Evolutionary conservation across 2,113 vertebrate species (phyloP).

Genomic region (Microtus montanus): DNA sequence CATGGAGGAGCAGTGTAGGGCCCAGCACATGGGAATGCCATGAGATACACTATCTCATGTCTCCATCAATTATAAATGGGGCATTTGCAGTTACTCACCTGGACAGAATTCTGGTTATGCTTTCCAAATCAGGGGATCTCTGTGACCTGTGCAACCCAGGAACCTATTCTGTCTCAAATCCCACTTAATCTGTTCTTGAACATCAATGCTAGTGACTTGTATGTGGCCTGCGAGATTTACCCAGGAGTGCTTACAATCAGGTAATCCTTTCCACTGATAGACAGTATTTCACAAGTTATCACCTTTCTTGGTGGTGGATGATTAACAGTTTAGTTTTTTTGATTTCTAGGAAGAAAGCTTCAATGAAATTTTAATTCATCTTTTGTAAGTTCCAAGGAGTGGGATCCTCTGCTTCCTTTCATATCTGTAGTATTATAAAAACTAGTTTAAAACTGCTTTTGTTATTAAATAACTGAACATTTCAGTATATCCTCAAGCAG

Average conservation of each 20-base stretch:
- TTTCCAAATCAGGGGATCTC: not conserved
- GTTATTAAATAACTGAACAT: not conserved
- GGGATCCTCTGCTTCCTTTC: not conserved
- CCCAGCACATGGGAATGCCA: not conserved
- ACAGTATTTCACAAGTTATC: not conserved
- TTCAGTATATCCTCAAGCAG: not conserved
- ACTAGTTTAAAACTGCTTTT: not conserved
- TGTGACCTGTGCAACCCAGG: not conserved
- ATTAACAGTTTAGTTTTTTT: constrained; percentile 1
- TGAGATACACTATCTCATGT: not conserved
- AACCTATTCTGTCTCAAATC: not conserved
- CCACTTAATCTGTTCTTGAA: not conserved
- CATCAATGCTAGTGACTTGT: not conserved
- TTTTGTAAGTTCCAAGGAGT: not conserved
- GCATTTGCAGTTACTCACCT: not conserved
- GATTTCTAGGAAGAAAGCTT: not conserved
- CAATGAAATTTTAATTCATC: not conserved
- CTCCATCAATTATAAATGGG: not conserved
- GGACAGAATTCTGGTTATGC: not conserved
- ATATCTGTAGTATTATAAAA: not conserved
- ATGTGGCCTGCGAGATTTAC: not conserved
- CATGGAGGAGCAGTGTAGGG: not conserved
- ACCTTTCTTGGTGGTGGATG: not conserved
- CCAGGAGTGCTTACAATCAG: not conserved
- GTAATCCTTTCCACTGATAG: not conserved